Percentiles rank a stretch among this genome's conserved stretches.
Conservation (phyloP, 2,113 vertebrate genomes). For the Enhydra lutris region DNA sequence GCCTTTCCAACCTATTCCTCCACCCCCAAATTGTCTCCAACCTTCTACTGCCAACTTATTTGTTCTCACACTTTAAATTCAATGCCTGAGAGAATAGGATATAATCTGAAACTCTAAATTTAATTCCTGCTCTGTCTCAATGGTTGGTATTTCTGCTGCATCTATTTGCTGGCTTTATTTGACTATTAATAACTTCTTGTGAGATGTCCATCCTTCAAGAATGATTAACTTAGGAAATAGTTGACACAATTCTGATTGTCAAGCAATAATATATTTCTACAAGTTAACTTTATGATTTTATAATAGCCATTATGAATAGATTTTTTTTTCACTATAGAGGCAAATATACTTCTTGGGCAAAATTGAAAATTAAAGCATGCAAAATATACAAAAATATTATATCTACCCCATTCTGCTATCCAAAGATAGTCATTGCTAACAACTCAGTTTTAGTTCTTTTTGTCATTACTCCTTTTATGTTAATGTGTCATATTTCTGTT, state of each 20-base stretch:
- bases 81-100: neutral
- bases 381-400: neutral
- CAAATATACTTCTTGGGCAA: neutral
- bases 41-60: neutral
- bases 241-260: slow-evolving; percentile 57
- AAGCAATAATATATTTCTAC: slow-evolving; percentile 69
- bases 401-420: neutral
- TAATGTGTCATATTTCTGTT: neutral
- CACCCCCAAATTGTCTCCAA: neutral
- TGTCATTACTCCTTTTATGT: neutral
- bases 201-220: slow-evolving; percentile 23
- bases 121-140: neutral
- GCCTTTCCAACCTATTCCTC: neutral
- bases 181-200: slow-evolving; percentile 64
- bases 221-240: slow-evolving; percentile 61
- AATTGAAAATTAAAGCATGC: neutral
- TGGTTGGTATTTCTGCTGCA: neutral
- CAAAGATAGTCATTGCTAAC: neutral
- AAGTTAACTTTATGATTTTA: slow-evolving; percentile 54
- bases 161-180: neutral
- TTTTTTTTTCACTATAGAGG: neutral
- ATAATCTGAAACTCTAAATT: neutral
- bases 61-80: slow-evolving; percentile 31
- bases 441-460: neutral
- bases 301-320: neutral